Base-by-base conservation (phyloP, 1,140 invertebrate genomes). In the Dendrolimus punctatus region DNA sequence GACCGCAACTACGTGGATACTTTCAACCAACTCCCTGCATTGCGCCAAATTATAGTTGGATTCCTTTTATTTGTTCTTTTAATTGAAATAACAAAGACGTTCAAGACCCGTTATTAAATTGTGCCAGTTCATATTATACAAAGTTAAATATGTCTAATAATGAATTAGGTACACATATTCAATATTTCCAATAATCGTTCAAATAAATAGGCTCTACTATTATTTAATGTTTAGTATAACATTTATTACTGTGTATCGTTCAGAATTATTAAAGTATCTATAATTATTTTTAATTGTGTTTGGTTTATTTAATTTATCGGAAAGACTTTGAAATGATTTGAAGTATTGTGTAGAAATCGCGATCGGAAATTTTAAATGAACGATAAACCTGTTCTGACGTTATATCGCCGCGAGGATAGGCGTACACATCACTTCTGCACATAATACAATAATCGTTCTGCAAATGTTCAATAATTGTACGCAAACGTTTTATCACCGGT, bases 361-460 rank as follows among this genome's bases (percentile, higher is more conserved):
- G 23, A 23, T 23, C 23, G 23, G 23, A 23, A 23, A 23, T 23
- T 53, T 46, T 49, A 50, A 58, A 39, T 58, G 41, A 77, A 76
- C 71, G 72, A 71, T 81, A 74, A 79, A 82, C 76, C 74, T 80
- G 73, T 76, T 68, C 69, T 68, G 66, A 71, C 72, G 73, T 70
- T 57, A 64, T 73, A 74, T 77, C 66, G 73, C 70, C 69, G 68
- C 69, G 68, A 76, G 70, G 63, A 74, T 68, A 76, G 70, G 75
- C 73, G 68, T 78, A 76, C 76, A 83, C 80, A 85, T 79, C 81
- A 83, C 78, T 80, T 70, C 60, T 68, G 55, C 73, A 81, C 76
- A 71, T 68, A 59, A 55, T 60, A 60, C 40, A 49, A 46, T 50
- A 46, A 58, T 40, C 10, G 49, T 40, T 53, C 38, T 40, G 10